Evolutionary conservation across 1,140 invertebrate genomes (phyloP).

Genomic region (Drosophila pseudoananassae): DNA sequence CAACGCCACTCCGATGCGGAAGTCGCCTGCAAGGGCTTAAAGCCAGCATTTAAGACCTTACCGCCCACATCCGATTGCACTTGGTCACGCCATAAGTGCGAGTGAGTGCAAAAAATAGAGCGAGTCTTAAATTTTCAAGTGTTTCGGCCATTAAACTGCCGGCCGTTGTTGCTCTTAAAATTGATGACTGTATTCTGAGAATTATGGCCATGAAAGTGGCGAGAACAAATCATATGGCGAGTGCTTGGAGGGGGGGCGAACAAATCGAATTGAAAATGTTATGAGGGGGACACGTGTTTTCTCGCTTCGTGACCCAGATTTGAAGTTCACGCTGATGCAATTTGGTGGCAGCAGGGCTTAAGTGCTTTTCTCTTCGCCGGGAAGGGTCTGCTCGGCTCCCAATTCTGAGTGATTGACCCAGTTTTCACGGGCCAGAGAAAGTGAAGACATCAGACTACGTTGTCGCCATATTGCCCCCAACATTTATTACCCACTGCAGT

Average conservation of each 20-base stretch:
- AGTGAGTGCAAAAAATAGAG: slow-evolving; percentile 9
- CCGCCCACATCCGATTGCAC: slow-evolving; percentile 46
- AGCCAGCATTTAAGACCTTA: slow-evolving; percentile 35
- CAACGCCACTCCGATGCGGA: slow-evolving; percentile 44
- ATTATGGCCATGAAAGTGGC: slow-evolving; percentile 12
- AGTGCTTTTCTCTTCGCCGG: slow-evolving; percentile 44
- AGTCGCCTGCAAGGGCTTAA: slow-evolving; percentile 35
- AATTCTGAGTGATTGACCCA: slow-evolving; percentile 60
- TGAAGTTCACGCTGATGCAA: slow-evolving; percentile 38
- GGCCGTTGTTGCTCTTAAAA: slow-evolving; percentile 5
- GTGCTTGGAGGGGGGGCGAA: slow-evolving; percentile 1
- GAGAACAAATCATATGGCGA: slow-evolving; percentile 27
- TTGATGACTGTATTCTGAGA: slow-evolving; percentile 23
- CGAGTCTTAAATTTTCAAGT: slow-evolving; percentile 31
- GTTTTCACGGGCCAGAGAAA: slow-evolving; percentile 38
- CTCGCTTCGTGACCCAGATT: slow-evolving; percentile 42
- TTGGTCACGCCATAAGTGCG: slow-evolving; percentile 44
- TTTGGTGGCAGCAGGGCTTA: slow-evolving; percentile 50
- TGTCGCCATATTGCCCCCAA: slow-evolving; percentile 41
- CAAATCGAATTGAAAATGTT: slow-evolving; percentile 40
- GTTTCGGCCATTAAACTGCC: slow-evolving; percentile 47
- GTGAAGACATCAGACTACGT: slow-evolving; percentile 44
- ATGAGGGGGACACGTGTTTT: slow-evolving; percentile 47
- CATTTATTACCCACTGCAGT: slow-evolving; percentile 31
- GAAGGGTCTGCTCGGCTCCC: slow-evolving; percentile 6